Base-by-base conservation (phyloP, 2,797 vertebrate genomes). In the Aselliscus stoliczkanus region DNA sequence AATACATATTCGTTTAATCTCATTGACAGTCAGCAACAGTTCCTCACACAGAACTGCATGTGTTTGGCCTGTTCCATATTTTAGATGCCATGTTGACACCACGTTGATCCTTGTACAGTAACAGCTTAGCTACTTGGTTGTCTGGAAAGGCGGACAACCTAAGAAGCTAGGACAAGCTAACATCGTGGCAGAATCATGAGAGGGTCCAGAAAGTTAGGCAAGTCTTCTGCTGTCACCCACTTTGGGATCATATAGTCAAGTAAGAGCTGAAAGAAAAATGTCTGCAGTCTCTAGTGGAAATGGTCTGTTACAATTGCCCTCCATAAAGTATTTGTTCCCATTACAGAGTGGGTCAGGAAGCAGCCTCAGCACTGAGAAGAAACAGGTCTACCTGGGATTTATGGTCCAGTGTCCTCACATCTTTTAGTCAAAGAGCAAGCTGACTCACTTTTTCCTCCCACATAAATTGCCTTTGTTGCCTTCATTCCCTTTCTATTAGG, bases 351-450 rank as follows among this genome's bases (percentile, higher is more conserved):
- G 96, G 95, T 98, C 96, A 97, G 92, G 95, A 96, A 82, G 67
- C 0, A 0, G 95, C 81, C 89, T 52, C 65, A 82, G 95, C 97
- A 92, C 95, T 88, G 96, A 95, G 93, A 85, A 91, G 95, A 97
- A 97, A 93, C 94, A 69, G 97, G 95, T 96, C 95, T 96, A 95
- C 95, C 96, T 98, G 95, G 96, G 97, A 97, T 94, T 87, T 97
- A 93, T 64, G 81, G 80, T 91, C 87, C 34, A 47, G 52, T 93
- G 80, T 97, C 97, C 97, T 96, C 92, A 47, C 93, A 96, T 18
- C 7, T 98, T 97, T 98, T 96, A 98, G 95, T 97, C 93, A 98
- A 70, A 97, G 94, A 95, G 96, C 83, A 96, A 97, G 98, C 89
- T 97, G 92, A 98, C 89, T 98, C 95, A 97, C 37, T 2, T 95